A percentile compares a stretch with the other conserved stretches of the same genome.
phyloP scores from a whole-genome alignment of 1,140 invertebrate genomes.

The Leptopilina boulardi region DNA sequence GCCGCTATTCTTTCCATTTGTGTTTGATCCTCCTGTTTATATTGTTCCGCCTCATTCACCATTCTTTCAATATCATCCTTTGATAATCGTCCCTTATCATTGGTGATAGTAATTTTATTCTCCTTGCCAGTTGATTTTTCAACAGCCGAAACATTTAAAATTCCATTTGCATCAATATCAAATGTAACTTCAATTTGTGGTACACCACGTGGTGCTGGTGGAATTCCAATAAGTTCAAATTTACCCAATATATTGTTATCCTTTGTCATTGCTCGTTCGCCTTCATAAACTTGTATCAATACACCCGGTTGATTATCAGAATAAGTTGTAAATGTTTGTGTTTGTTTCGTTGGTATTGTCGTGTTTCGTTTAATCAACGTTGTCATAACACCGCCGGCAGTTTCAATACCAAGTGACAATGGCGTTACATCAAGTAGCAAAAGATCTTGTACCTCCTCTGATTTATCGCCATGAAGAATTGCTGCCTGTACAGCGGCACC shows the following conservation, averaged over 20 bases:
- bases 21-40: conserved; percentile 82
- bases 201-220: conserved; percentile 88
- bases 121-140: conserved; percentile 79
- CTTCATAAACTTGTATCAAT: conserved; percentile 86
- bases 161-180: conserved; percentile 83
- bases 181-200: conserved; percentile 83
- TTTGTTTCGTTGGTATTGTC: conserved; percentile 81
- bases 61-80: conserved; percentile 91
- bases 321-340: conserved; percentile 82
- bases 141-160: conserved; percentile 79
- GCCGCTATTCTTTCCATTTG: conserved; percentile 81
- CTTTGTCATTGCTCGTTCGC: conserved; percentile 87
- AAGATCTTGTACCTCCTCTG: conserved; percentile 83
- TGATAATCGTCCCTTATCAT: conserved; percentile 87
- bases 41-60: conserved; percentile 81
- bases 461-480: conserved; percentile 78
- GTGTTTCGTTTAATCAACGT: conserved; percentile 81
- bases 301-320: conserved; percentile 85
- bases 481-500: conserved; percentile 85
- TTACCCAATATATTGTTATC: conserved; percentile 88
- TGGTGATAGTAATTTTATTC: conserved; percentile 90
- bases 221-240: conserved; percentile 87
- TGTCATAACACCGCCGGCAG: conserved; percentile 82
- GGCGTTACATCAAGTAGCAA: conserved; percentile 84
- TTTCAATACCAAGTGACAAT: conserved; percentile 81